Conservation (phyloP, 2,113 vertebrate genomes). For the Rallus limicola region DNA sequence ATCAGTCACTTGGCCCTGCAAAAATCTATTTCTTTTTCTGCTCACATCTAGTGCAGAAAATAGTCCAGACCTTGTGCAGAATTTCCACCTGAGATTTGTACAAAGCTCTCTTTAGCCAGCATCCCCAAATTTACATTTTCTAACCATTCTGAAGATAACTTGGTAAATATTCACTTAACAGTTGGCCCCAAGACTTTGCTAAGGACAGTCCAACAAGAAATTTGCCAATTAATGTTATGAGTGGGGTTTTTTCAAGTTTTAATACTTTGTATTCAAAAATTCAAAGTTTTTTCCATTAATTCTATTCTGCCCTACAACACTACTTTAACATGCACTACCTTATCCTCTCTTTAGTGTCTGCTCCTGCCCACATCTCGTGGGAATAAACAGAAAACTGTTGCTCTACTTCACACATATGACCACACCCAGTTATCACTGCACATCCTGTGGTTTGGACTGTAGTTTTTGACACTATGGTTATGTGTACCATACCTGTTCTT, state of each 20-base stretch:
- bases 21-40: neutral
- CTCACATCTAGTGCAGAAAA: neutral
- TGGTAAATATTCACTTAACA: neutral
- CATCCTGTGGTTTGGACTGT: neutral
- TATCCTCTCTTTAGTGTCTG: neutral
- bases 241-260: neutral
- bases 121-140: neutral
- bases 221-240: neutral
- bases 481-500: neutral
- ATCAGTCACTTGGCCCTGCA: neutral
- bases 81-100: neutral
- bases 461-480: neutral
- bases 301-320: neutral
- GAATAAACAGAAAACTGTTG: neutral
- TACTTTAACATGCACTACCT: accelerated
- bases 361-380: neutral
- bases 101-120: neutral
- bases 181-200: neutral
- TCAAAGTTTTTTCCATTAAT: neutral
- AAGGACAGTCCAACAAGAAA: neutral
- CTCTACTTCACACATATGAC: neutral
- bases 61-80: neutral
- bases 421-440: neutral
- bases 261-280: accelerated
- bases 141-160: neutral